Conservation (phyloP, 2,888 invertebrate species). For the Geophilus truncorum region DNA sequence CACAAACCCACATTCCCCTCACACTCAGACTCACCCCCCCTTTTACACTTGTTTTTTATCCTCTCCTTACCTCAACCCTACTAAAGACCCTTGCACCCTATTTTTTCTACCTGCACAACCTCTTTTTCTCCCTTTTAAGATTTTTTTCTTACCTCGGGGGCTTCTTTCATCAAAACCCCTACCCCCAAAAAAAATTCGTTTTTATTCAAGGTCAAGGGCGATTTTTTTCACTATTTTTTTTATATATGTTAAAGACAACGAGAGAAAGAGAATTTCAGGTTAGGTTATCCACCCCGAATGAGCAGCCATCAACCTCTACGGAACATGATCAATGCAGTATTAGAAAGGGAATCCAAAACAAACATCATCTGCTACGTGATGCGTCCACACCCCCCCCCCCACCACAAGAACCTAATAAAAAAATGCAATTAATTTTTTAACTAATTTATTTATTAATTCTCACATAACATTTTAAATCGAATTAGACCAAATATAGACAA, state of each 20-base stretch:
- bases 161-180: not conserved
- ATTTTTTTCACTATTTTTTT: not conserved
- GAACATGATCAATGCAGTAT: constrained; percentile 3
- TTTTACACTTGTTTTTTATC: not conserved
- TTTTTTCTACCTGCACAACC: not conserved
- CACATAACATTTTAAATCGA: too few relatives aligned
- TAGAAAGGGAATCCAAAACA: not conserved
- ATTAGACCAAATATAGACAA: too few relatives aligned
- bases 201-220: not conserved
- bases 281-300: constrained; percentile 4
- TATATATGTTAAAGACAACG: not conserved
- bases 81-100: not conserved
- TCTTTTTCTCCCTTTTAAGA: not conserved
- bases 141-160: not conserved
- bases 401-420: too few relatives aligned
- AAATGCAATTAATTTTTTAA: too few relatives aligned
- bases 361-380: constrained; percentile 1
- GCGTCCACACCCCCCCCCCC: too few relatives aligned
- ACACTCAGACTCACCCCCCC: too few relatives aligned
- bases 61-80: not conserved
- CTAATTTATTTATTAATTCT: too few relatives aligned
- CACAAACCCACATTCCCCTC: not conserved
- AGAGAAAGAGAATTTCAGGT: constrained; percentile 10
- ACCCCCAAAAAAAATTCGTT: not conserved
- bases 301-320: not conserved